Conservation (phyloP, 2,888 invertebrate species). For the Emmelina monodactyla region DNA sequence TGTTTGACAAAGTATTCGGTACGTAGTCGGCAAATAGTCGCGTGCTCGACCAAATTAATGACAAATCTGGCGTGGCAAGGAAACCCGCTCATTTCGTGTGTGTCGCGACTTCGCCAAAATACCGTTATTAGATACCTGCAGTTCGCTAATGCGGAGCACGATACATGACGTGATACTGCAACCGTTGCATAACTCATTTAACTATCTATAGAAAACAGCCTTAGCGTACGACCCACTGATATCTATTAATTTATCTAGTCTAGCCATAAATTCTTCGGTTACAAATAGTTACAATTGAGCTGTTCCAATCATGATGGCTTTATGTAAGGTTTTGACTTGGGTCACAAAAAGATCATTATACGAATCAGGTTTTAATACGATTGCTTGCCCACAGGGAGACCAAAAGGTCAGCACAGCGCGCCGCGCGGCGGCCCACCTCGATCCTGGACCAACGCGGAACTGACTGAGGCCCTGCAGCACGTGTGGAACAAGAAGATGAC, state of each 20-base stretch:
- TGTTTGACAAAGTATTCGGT: constrained; percentile 53
- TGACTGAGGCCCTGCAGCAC: constrained; percentile 89
- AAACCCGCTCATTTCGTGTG: constrained; percentile 54
- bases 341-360: no score
- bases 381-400: constrained; percentile 73
- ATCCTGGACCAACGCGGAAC: constrained; percentile 91
- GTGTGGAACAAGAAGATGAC: constrained; percentile 98
- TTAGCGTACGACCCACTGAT: no score
- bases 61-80: constrained; percentile 49
- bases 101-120: constrained; percentile 40
- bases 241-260: no score
- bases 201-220: no score
- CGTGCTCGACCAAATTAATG: constrained; percentile 59
- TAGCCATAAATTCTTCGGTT: no score
- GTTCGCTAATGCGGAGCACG: constrained; percentile 41
- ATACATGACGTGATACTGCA: constrained; percentile 47
- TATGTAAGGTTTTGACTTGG: no score
- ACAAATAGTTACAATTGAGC: no score
- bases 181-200: no score
- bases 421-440: constrained; percentile 90
- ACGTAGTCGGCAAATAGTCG: constrained; percentile 57
- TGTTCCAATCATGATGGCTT: no score
- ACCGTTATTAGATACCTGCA: constrained; percentile 60
- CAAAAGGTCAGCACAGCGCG: constrained; percentile 91
- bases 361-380: no score